phyloP scores from a whole-genome alignment of 2,113 vertebrate species.

The Cyphomyrus discorhynchus region DNA sequence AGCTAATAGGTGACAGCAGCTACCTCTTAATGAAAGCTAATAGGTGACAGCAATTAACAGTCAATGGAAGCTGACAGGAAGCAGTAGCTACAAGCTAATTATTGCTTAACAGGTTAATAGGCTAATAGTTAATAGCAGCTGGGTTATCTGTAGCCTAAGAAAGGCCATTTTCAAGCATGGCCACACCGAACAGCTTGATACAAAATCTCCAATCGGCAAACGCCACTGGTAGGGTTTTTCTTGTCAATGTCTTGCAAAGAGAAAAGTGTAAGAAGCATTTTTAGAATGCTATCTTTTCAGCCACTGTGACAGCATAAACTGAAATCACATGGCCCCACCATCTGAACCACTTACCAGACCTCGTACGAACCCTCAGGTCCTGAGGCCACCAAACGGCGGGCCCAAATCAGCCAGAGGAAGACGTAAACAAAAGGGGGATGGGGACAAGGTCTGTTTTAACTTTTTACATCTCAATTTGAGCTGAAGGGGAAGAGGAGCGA shows the following conservation, averaged over 20 bases:
- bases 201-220: neutral
- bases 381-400: neutral
- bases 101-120: neutral
- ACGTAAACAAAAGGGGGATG: neutral
- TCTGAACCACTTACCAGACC: neutral
- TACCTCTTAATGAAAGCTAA: neutral
- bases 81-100: neutral
- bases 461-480: conserved; percentile 26
- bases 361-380: neutral
- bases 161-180: neutral
- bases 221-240: neutral
- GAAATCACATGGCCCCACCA: neutral
- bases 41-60: neutral
- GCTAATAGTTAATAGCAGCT: neutral
- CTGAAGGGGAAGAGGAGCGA: conserved; percentile 16
- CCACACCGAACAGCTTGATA: neutral
- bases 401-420: neutral
- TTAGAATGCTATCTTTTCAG: neutral
- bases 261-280: neutral
- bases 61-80: neutral
- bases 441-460: conserved; percentile 1
- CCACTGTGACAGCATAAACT: neutral
- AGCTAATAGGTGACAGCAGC: neutral
- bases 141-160: neutral
- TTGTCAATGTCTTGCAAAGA: neutral